Base-by-base conservation (phyloP, 2,797 vertebrate species). In the Anomalospiza imberbis region DNA sequence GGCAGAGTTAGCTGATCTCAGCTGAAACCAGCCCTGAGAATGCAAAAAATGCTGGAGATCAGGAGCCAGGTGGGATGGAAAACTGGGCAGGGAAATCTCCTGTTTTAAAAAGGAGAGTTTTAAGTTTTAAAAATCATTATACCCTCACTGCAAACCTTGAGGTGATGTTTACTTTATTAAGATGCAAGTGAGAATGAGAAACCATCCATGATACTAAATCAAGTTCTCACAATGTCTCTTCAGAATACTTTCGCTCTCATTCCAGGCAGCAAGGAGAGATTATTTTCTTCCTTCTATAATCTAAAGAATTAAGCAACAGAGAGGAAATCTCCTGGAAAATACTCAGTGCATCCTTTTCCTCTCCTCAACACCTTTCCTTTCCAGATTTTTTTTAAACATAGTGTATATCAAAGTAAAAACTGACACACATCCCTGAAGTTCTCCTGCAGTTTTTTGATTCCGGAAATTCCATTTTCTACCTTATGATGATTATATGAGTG, bases 381-480 rank as follows among this genome's bases (percentile, higher is more conserved):
- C 21, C n/a, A 31, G 7, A 18, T 40, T 72, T 84, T 96, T 91
- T 96, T 92, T 86, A 67, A 95, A 78, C 85, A 92, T 62, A 83
- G 90, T 29, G 31, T 97, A 97, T 97, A 98, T 98, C 97, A 98
- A 98, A 98, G 97, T 95, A 63, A 94, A 97, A 95, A 96, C 85
- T 97, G 97, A 96, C 97, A 98, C 32, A 75, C 15, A 0, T 96
- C 97, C 96, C 98, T 84, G 92, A 94, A 98, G 96, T 97, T 97
- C 96, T 97, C 95, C 95, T 97, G 97, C 96, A 97, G 97, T 97
- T 97, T 98, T 97, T 97, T 97, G 93, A 97, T 97, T 98, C 97
- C 91, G 95, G 94, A 97, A 97, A 97, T 97, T 97, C 97, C 96
- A 97, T 98, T 97, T 98, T 97, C 96, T 97, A 96, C 95, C 95